Evolutionary conservation across 2,797 vertebrate species (phyloP).

Genomic region (Sebastes hopkinsi): DNA sequence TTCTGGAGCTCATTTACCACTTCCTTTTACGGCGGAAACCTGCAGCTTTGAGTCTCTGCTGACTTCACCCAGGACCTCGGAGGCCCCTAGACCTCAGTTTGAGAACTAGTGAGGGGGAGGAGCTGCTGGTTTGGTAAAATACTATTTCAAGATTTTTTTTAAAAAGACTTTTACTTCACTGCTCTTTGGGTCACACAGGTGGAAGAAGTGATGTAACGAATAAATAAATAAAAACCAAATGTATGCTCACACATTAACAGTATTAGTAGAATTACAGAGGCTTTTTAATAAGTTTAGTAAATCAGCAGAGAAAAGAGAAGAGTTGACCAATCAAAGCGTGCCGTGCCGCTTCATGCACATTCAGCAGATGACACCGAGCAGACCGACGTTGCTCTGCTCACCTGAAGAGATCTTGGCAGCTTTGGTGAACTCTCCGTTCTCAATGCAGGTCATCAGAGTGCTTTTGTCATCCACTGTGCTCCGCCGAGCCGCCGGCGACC

Average conservation of each 20-base stretch:
- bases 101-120: neutral
- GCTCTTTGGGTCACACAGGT: neutral
- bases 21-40: neutral
- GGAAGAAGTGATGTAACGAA: neutral
- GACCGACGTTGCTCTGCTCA: slow-evolving; percentile 65
- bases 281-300: neutral
- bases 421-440: slow-evolving; percentile 90
- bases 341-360: slow-evolving; percentile 34
- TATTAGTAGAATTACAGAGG: neutral
- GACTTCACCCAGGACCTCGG: neutral
- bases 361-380: neutral
- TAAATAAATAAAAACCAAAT: neutral
- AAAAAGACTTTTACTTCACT: neutral
- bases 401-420: slow-evolving; percentile 90
- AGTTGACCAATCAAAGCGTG: slow-evolving; percentile 25
- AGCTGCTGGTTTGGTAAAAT: neutral
- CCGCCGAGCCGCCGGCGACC: slow-evolving; percentile 88
- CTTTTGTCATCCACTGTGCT: slow-evolving; percentile 93
- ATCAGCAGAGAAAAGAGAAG: neutral
- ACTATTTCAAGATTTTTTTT: neutral
- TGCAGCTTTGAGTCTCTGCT: neutral
- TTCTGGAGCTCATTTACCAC: neutral
- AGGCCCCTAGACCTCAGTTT: neutral
- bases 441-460: slow-evolving; percentile 86
- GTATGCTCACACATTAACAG: neutral